These are phyloP conservation scores for Cricetomys ansorgei DNA, from an alignment of 2,113 vertebrate genomes.

Conservation along the genomic window DNA sequence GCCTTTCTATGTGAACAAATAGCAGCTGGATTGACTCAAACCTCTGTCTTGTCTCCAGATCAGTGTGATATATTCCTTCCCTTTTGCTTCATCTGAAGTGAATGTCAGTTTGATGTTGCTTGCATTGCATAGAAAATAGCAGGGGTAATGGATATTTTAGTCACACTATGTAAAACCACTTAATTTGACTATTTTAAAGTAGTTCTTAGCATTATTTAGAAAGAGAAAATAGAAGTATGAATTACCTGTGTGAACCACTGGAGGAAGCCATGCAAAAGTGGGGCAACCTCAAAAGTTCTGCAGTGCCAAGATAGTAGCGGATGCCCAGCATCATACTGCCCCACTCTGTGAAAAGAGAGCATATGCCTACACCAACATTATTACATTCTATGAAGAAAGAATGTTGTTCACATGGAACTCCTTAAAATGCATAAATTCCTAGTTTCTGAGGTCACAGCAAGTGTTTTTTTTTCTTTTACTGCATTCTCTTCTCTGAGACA, in stretches of 20 bases:
- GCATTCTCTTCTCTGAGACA: constrained; percentile 12
- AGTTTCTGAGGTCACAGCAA: neutral
- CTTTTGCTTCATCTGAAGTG: neutral
- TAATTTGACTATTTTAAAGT: neutral
- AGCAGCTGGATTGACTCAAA: neutral
- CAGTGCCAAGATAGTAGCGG: neutral
- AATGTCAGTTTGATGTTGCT: neutral
- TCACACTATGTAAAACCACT: neutral
- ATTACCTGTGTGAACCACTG: too few relatives aligned
- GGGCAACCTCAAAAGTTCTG: neutral
- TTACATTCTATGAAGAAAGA: neutral
- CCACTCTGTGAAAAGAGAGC: neutral
- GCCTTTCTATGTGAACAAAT: neutral
- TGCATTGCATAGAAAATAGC: neutral
- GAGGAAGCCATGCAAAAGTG: neutral
- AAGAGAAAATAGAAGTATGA: neutral
- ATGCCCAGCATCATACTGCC: neutral
- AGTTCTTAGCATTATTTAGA: neutral
- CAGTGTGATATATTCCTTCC: neutral
- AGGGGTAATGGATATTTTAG: neutral
- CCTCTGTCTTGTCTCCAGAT: neutral
- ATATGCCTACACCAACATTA: neutral
- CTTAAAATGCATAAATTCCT: neutral
- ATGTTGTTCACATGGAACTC: neutral
- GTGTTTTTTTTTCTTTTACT: constrained; percentile 36